phyloP scores from a whole-genome alignment of 1,140 invertebrate species.

The Delia radicum region DNA sequence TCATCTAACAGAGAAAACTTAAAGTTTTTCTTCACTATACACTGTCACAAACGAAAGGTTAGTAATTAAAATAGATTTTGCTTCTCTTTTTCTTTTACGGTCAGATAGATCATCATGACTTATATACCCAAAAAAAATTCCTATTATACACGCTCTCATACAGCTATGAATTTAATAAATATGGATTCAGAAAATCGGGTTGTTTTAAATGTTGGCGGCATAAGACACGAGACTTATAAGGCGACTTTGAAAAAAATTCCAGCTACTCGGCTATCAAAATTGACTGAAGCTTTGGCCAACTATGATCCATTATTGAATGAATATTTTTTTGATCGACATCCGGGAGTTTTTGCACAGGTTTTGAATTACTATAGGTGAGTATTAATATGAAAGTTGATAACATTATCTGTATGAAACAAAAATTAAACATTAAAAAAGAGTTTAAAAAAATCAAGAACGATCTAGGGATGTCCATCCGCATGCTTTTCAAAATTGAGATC shows the following conservation, averaged over 20 bases:
- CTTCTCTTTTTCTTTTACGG: neutral
- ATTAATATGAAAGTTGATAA: no score
- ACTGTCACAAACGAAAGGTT: neutral
- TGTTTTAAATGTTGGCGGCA: conserved; percentile 96
- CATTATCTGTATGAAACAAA: no score
- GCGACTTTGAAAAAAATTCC: conserved; percentile 92
- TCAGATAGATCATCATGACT: conserved; percentile 36
- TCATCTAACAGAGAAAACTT: no score
- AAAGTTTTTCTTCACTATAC: no score
- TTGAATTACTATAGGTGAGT: conserved; percentile 82
- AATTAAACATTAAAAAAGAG: no score
- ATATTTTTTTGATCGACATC: conserved; percentile 98
- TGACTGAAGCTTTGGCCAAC: conserved; percentile 89
- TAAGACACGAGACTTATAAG: conserved; percentile 96
- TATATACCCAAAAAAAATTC: conserved; percentile 53
- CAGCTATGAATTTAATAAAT: conserved; percentile 76
- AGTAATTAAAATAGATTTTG: neutral
- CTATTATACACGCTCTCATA: conserved; percentile 43
- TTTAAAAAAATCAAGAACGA: no score
- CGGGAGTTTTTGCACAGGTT: conserved; percentile 94
- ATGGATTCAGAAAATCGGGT: conserved; percentile 97
- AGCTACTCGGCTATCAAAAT: conserved; percentile 82
- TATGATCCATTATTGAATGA: conserved; percentile 96
- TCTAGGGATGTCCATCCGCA: no score
- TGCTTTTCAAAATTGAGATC: no score